phyloP scores from a whole-genome alignment of 1,140 invertebrate genomes.

The Euura lappo region DNA sequence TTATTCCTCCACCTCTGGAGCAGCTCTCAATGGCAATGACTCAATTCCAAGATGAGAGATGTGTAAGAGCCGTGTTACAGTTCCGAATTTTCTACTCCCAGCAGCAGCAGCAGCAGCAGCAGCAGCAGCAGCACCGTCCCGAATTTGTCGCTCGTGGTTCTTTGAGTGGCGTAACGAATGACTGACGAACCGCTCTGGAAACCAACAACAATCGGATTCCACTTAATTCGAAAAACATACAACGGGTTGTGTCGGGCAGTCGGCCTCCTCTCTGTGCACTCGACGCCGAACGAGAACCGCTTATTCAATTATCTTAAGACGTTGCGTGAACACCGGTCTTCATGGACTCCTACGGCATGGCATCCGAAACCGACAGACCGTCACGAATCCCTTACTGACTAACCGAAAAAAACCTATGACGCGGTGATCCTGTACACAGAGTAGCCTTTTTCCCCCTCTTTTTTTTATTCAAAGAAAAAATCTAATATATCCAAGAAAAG shows the following conservation, averaged over 20 bases:
- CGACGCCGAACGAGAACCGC: neutral
- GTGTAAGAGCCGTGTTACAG: neutral
- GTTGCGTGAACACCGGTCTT: neutral
- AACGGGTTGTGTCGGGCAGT: neutral
- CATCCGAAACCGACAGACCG: neutral
- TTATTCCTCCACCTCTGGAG: neutral
- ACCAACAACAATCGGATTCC: conserved; percentile 2
- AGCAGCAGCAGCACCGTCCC: too few species aligned
- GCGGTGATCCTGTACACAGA: neutral
- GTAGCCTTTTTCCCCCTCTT: neutral
- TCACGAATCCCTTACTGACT: neutral
- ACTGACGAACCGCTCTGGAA: conserved; percentile 6
- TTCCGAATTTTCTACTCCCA: neutral
- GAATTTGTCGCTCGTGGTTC: neutral
- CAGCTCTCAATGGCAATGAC: neutral
- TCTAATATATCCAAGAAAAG: neutral
- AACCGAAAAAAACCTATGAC: too few species aligned
- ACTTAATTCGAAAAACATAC: conserved; percentile 7
- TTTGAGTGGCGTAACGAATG: conserved; percentile 2
- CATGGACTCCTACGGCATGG: neutral
- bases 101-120: neutral
- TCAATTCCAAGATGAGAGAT: conserved; percentile 3
- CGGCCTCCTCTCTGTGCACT: neutral
- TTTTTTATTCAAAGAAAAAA: neutral
- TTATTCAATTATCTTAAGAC: conserved; percentile 5